These are phyloP conservation scores for Anomalospiza imberbis DNA, from an alignment of 2,797 vertebrate genomes.

Conservation along the genomic window DNA sequence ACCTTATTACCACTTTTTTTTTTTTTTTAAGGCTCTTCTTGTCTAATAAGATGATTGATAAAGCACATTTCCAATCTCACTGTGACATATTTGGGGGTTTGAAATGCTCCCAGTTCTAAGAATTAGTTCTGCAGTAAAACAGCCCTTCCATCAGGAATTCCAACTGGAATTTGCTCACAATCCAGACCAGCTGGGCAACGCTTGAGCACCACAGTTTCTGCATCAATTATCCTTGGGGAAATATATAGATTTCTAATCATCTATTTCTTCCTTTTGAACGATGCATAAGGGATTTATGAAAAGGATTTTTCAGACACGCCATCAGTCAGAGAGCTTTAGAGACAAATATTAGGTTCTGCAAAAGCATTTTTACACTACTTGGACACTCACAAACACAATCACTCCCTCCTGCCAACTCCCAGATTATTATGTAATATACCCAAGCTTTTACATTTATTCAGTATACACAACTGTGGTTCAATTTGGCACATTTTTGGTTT, in stretches of 20 bases:
- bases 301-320: neutral
- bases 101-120: neutral
- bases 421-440: neutral
- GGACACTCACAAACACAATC: neutral
- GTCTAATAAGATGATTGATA: neutral
- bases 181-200: neutral
- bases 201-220: neutral
- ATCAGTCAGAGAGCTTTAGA: neutral
- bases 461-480: neutral
- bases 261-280: neutral
- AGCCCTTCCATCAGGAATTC: neutral
- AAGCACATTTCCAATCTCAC: neutral
- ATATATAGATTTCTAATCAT: neutral
- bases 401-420: neutral
- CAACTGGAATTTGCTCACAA: neutral
- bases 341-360: neutral
- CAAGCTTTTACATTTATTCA: neutral
- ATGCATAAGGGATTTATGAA: neutral
- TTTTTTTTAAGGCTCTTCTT: neutral
- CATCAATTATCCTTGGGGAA: neutral
- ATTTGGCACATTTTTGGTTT: constrained; percentile 29
- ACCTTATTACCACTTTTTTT: neutral
- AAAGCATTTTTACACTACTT: neutral
- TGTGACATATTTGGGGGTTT: neutral
- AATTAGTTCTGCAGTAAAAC: neutral